These are phyloP conservation scores for Chironomus tepperi DNA, from an alignment of 1,140 invertebrate genomes.

Conservation along the genomic window DNA sequence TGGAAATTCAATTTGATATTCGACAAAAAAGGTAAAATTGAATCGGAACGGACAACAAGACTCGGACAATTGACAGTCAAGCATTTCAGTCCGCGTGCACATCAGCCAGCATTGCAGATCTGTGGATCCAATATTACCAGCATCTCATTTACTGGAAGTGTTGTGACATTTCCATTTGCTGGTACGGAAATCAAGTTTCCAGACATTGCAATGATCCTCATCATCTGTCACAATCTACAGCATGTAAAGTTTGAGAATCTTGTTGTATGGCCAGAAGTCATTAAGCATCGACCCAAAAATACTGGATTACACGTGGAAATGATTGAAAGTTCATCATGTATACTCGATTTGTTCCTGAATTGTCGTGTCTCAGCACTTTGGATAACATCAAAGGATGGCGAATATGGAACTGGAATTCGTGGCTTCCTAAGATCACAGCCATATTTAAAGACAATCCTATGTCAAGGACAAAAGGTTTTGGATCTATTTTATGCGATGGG, in stretches of 20 bases:
- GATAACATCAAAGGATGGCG: not conserved
- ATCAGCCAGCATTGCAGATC: not conserved
- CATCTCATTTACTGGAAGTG: not conserved
- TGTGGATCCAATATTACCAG: not conserved
- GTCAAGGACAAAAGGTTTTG: not conserved
- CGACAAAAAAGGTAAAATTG: not conserved
- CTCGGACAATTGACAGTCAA: not conserved
- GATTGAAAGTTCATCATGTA: not conserved
- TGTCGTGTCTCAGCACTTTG: not conserved
- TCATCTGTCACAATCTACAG: not conserved
- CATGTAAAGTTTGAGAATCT: not conserved
- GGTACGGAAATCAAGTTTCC: not conserved
- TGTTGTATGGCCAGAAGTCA: not conserved
- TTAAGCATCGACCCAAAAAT: not conserved
- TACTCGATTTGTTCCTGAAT: not conserved
- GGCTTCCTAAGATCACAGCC: not conserved
- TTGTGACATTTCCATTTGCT: not conserved
- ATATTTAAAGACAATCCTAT: not conserved
- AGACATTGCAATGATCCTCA: not conserved
- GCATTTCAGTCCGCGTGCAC: not conserved
- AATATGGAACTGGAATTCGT: constrained; percentile 1
- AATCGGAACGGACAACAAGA: not conserved
- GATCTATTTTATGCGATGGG: not conserved
- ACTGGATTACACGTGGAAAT: not conserved
- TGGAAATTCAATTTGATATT: not conserved